Evolutionary conservation across 2,888 invertebrate genomes (phyloP).

Genomic region (Drosophila birchii): DNA sequence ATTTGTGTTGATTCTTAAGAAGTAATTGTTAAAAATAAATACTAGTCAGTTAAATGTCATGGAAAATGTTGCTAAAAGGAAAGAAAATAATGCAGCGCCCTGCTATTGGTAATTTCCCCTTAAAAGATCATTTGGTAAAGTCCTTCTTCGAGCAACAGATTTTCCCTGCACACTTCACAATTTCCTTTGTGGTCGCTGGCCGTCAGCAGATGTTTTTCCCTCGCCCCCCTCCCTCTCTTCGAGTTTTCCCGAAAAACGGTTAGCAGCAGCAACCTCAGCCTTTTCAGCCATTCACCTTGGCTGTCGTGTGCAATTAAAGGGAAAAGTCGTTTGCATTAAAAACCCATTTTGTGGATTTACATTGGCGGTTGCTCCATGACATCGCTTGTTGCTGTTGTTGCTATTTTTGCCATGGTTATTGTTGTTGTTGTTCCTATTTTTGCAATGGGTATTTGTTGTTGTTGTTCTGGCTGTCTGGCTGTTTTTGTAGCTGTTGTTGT

Average conservation of each 20-base stretch:
- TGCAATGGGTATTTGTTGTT: constrained; percentile 9
- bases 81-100: too few species aligned
- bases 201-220: constrained; percentile 3
- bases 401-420: not conserved
- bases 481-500: constrained; percentile 25
- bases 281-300: constrained; percentile 67
- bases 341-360: constrained; percentile 70
- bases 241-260: not conserved
- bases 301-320: constrained; percentile 59
- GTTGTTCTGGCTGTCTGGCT: constrained; percentile 10
- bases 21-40: accelerated
- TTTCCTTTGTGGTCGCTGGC: constrained; percentile 14
- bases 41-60: too few species aligned
- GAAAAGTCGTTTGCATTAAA: constrained; percentile 77
- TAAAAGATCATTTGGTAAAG: not conserved
- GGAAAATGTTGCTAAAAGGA: too few species aligned
- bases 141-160: not conserved
- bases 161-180: constrained; percentile 1
- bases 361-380: constrained; percentile 34
- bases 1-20: not conserved
- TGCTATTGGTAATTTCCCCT: not conserved
- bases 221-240: too few species aligned
- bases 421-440: constrained; percentile 13
- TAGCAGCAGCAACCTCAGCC: constrained; percentile 43
- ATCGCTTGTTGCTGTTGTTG: too few species aligned